phyloP scores from a whole-genome alignment of 2,888 invertebrate species.

The Dicyrtomina minuta region DNA sequence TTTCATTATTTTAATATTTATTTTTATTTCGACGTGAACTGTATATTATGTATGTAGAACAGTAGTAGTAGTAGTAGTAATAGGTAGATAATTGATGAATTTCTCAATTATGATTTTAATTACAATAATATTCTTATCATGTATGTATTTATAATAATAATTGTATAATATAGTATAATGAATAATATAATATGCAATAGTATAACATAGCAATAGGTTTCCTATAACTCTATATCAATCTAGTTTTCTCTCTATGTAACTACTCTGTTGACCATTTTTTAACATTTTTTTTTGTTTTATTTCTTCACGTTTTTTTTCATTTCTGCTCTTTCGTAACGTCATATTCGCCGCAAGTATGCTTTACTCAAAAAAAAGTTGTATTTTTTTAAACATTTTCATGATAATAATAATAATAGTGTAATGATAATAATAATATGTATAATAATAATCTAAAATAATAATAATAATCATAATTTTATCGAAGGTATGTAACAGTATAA shows the following conservation, averaged over 20 bases:
- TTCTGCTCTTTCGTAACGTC: background rate
- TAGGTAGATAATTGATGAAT: conserved; percentile 11
- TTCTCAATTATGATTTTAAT: conserved; percentile 8
- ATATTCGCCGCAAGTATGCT: conserved; percentile 15
- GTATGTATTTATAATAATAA: conserved; percentile 8
- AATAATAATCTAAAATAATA: conserved; percentile 10
- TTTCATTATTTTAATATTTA: too few relatives aligned
- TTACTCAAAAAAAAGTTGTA: background rate
- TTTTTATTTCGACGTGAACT: conserved; percentile 3
- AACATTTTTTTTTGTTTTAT: conserved; percentile 15
- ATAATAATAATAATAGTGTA: conserved; percentile 15
- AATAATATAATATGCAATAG: conserved; percentile 16
- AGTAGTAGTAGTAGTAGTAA: too few relatives aligned
- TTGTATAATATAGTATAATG: conserved; percentile 8
- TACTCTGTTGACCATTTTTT: conserved; percentile 17
- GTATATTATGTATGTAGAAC: background rate
- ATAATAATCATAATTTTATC: conserved; percentile 15
- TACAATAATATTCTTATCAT: conserved; percentile 6
- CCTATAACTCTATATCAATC: conserved; percentile 17
- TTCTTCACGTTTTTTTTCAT: conserved; percentile 7
- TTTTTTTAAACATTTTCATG: conserved; percentile 5
- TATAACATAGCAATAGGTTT: conserved; percentile 21
- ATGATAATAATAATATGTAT: conserved; percentile 7
- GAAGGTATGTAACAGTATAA: conserved; percentile 7
- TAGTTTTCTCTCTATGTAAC: conserved; percentile 17